phyloP scores from a whole-genome alignment of 2,888 invertebrate species.

The Lumbricus terrestris region DNA sequence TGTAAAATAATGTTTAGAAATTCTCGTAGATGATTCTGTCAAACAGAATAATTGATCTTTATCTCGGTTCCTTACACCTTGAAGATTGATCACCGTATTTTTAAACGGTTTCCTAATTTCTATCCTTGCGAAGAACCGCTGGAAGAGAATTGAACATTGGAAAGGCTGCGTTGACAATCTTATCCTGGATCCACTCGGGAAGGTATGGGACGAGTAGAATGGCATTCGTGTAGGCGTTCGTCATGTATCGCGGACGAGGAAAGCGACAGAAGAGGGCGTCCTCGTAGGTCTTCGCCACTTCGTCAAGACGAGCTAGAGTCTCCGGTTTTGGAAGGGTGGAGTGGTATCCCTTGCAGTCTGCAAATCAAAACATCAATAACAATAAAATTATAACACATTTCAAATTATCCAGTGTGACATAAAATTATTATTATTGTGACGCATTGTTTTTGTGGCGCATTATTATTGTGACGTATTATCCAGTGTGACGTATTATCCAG shows the following conservation, averaged over 20 bases:
- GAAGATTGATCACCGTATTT: too few species aligned
- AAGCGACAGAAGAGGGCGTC: constrained; percentile 10
- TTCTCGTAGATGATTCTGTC: too few species aligned
- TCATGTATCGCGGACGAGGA: neutral
- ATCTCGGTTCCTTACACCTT: too few species aligned
- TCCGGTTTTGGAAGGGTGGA: neutral
- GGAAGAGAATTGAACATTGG: neutral
- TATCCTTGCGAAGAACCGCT: neutral
- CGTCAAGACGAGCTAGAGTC: neutral
- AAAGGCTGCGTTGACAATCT: neutral
- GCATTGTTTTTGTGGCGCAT: too few species aligned
- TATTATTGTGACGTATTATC: too few species aligned
- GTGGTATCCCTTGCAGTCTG: constrained; percentile 9
- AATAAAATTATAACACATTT: too few species aligned
- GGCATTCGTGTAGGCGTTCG: constrained; percentile 9
- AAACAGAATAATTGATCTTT: too few species aligned
- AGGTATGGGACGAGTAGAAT: neutral
- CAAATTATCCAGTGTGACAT: too few species aligned
- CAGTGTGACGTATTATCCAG: too few species aligned
- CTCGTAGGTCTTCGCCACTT: neutral
- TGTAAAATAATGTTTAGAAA: too few species aligned
- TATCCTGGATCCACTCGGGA: constrained; percentile 13
- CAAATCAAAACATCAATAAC: neutral
- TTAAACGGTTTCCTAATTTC: neutral
- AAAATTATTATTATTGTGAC: too few species aligned